A percentile compares a stretch with the other conserved stretches of the same genome.
These are phyloP conservation scores for Eupithecia abbreviata DNA, from an alignment of 2,888 invertebrate genomes.

Conservation along the genomic window DNA sequence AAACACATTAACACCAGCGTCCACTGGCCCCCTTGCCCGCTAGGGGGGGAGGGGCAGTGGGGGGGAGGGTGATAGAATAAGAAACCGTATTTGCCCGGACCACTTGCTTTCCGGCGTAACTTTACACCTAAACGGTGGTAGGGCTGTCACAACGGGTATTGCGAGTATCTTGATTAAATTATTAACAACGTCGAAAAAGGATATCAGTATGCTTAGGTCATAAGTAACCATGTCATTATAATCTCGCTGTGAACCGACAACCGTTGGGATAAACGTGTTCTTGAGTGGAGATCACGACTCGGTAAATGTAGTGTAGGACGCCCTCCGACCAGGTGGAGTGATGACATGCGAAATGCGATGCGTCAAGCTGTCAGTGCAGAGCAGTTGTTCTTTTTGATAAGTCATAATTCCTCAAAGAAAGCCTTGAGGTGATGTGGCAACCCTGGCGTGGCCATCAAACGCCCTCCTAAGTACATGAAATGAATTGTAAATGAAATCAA, in stretches of 20 bases:
- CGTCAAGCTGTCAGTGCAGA: too few relatives aligned
- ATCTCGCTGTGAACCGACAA: too few relatives aligned
- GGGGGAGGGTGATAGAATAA: slow-evolving; percentile 56
- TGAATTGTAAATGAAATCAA: slow-evolving; percentile 84
- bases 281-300: too few relatives aligned
- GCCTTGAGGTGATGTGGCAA: slow-evolving; percentile 42
- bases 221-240: too few relatives aligned
- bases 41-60: slow-evolving; percentile 29
- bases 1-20: slow-evolving; percentile 55
- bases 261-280: too few relatives aligned
- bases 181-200: too few relatives aligned
- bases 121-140: slow-evolving; percentile 65
- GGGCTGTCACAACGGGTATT: slow-evolving; percentile 53
- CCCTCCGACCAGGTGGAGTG: too few relatives aligned
- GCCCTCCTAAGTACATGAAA: slow-evolving; percentile 76
- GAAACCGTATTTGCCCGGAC: slow-evolving; percentile 73
- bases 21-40: slow-evolving; percentile 18
- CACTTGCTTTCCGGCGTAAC: slow-evolving; percentile 68
- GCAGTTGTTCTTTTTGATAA: not conserved
- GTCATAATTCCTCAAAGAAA: not conserved
- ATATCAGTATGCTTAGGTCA: too few relatives aligned
- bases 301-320: too few relatives aligned
- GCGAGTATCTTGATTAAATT: not conserved
- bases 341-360: too few relatives aligned
- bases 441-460: slow-evolving; percentile 70